These are phyloP conservation scores for Bruchidius siliquastri DNA, from an alignment of 2,888 invertebrate genomes.

Conservation along the genomic window DNA sequence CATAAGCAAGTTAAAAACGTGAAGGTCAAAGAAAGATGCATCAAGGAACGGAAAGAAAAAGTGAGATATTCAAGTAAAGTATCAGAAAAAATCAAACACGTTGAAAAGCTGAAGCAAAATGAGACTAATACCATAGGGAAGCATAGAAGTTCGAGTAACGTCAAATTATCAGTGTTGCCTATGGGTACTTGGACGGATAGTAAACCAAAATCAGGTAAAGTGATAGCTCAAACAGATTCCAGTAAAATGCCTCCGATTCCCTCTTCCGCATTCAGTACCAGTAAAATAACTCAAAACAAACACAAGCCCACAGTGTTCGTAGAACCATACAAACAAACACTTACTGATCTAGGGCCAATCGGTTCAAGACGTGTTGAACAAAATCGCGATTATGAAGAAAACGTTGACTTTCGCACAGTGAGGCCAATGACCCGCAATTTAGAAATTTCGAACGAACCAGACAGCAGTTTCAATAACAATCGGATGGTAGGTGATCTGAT, in stretches of 20 bases:
- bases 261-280: constrained; percentile 11
- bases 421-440: neutral
- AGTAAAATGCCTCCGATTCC: constrained; percentile 11
- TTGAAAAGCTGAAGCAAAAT: constrained; percentile 20
- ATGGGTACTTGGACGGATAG: constrained; percentile 38
- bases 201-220: constrained; percentile 56
- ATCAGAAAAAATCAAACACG: constrained; percentile 3
- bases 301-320: constrained; percentile 43
- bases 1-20: constrained; percentile 16
- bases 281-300: constrained; percentile 13
- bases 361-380: constrained; percentile 37
- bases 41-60: constrained; percentile 38
- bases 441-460: neutral
- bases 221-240: constrained; percentile 53
- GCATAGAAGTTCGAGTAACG: constrained; percentile 18
- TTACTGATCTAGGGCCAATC: constrained; percentile 47
- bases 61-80: constrained; percentile 11
- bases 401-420: neutral
- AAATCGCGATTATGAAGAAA: neutral
- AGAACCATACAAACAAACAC: constrained; percentile 40
- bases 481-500: neutral
- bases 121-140: constrained; percentile 7
- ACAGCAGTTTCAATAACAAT: neutral
- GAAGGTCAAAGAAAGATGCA: constrained; percentile 26
- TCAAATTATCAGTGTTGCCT: constrained; percentile 29